Conservation (phyloP, 2,888 invertebrate genomes). For the Chrysolina americana region DNA sequence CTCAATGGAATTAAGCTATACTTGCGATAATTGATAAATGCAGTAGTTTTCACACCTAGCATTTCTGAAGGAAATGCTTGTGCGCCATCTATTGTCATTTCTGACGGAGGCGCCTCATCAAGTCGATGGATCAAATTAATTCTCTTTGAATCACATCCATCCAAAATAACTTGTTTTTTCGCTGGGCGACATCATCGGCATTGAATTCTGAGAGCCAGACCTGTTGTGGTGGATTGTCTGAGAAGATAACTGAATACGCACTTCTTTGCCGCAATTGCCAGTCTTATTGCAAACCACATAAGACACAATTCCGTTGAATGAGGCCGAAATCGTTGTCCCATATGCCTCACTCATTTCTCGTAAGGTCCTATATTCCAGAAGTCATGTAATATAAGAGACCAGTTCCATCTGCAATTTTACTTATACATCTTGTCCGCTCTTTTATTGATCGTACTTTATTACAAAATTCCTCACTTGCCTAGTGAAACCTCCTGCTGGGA, state of each 20-base stretch:
- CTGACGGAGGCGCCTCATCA: no score
- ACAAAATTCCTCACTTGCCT: constrained; percentile 19
- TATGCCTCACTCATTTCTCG: background rate
- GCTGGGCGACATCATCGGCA: background rate
- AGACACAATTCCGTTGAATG: background rate
- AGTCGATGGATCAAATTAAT: no score
- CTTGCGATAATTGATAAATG: no score
- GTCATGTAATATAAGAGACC: constrained; percentile 22
- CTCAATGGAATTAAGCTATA: no score
- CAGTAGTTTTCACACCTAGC: no score
- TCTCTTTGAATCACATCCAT: no score
- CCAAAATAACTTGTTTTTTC: background rate
- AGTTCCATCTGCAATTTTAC: constrained; percentile 21
- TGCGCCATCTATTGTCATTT: no score
- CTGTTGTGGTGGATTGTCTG: background rate
- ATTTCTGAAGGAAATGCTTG: no score
- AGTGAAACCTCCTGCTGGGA: constrained; percentile 10
- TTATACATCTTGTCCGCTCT: constrained; percentile 18
- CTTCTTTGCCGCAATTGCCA: background rate
- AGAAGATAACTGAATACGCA: background rate
- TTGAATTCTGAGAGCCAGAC: background rate
- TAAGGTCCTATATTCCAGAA: constrained; percentile 17
- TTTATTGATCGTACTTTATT: constrained; percentile 27
- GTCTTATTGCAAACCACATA: background rate
- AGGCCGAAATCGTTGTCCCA: background rate